Conservation (phyloP, 2,113 vertebrate species). For the Riparia riparia region DNA sequence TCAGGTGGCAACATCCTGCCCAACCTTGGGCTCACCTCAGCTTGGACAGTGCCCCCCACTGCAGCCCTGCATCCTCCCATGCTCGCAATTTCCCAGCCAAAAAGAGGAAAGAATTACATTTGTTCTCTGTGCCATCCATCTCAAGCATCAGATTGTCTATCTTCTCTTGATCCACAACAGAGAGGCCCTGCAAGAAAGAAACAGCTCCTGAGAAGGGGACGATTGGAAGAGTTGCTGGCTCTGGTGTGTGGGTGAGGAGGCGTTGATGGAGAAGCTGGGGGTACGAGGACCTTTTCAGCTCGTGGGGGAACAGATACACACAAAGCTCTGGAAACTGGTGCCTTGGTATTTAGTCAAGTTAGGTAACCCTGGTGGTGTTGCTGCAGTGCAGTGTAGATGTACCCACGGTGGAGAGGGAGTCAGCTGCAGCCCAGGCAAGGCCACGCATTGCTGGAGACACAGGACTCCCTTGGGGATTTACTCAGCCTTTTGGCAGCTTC, state of each 20-base stretch:
- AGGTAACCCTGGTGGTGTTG: not conserved
- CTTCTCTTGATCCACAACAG: constrained; percentile 89
- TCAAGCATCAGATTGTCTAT: constrained; percentile 91
- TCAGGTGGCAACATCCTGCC: not conserved
- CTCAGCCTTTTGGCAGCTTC: constrained; percentile 16
- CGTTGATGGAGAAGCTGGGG: not conserved
- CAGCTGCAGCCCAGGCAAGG: not conserved
- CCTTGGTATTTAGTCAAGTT: not conserved
- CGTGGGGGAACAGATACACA: not conserved
- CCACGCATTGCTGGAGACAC: not conserved
- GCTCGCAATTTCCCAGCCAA: not conserved
- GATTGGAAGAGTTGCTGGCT: not conserved
- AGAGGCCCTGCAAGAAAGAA: constrained; percentile 82
- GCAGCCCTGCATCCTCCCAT: not conserved
- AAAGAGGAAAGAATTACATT: constrained; percentile 79
- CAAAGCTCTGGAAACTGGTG: constrained; percentile 46
- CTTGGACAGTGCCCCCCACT: not conserved
- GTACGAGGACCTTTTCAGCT: not conserved
- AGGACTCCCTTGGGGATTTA: not conserved
- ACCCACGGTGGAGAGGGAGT: not conserved
- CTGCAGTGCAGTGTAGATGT: not conserved
- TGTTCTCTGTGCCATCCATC: constrained; percentile 92
- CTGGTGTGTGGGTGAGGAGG: not conserved
- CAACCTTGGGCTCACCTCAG: not conserved
- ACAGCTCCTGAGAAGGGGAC: not conserved